Percentiles rank a stretch among this genome's conserved stretches.
phyloP scores from a whole-genome alignment of 2,888 invertebrate species.

The Chorisops tibialis region DNA sequence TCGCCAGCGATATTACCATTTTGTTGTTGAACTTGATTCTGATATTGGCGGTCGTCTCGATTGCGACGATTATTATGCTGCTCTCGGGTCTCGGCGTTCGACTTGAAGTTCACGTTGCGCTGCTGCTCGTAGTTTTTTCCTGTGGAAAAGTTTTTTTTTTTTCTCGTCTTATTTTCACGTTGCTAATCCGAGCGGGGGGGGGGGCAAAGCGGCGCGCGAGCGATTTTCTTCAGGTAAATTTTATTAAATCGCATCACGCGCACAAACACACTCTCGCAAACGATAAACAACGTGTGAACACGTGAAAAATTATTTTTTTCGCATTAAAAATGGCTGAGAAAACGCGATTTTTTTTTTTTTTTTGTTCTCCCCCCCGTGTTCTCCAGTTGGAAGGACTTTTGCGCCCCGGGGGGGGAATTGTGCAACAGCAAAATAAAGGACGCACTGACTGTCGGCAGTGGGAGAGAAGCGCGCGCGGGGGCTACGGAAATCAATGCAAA shows the following conservation, averaged over 20 bases:
- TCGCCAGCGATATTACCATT: constrained; percentile 22
- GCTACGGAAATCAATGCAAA: no score
- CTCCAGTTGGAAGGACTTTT: no score
- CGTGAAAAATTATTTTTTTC: no score
- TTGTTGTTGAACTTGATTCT: constrained; percentile 1
- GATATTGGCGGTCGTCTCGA: constrained; percentile 52
- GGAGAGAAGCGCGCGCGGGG: no score
- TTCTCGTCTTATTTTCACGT: neutral
- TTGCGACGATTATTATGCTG: constrained; percentile 68
- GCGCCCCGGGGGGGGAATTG: no score
- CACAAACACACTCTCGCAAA: constrained; percentile 18
- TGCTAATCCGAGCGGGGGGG: no score
- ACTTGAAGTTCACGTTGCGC: constrained; percentile 35
- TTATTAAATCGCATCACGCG: constrained; percentile 20
- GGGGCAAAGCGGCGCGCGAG: neutral
- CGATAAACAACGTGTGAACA: neutral
- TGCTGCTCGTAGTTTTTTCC: constrained; percentile 21
- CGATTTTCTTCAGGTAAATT: neutral
- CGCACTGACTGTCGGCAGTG: no score
- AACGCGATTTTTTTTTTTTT: no score
- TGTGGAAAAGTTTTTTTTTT: constrained; percentile 5
- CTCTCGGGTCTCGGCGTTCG: constrained; percentile 61
- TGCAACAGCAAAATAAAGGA: no score
- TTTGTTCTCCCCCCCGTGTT: no score
- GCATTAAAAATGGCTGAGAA: no score